Conservation (phyloP, 2,113 vertebrate genomes). For the Nycticryphes semicollaris region DNA sequence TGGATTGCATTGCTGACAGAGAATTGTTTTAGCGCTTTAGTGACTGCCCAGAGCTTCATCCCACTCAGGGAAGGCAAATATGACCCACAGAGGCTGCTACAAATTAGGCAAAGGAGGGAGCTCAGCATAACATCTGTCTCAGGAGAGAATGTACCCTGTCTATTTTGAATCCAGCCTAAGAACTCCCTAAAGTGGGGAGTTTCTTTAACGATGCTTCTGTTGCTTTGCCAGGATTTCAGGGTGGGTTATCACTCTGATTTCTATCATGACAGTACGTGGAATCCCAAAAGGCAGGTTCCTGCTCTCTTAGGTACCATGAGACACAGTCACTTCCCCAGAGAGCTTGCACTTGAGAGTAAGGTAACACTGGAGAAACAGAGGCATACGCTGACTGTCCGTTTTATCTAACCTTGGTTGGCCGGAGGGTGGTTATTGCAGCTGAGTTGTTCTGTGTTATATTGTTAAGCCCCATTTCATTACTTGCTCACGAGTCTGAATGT, state of each 20-base stretch:
- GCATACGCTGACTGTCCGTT: neutral
- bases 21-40: neutral
- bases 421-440: neutral
- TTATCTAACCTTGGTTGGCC: neutral
- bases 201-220: neutral
- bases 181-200: neutral
- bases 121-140: neutral
- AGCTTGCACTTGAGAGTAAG: neutral
- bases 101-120: neutral
- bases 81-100: neutral
- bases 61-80: neutral
- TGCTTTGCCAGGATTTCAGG: neutral
- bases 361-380: neutral
- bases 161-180: neutral
- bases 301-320: neutral
- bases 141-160: neutral
- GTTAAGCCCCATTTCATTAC: neutral
- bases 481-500: neutral
- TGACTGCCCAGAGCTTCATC: neutral
- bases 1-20: neutral
- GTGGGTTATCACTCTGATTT: neutral
- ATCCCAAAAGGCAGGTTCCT: neutral
- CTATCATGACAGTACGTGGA: neutral
- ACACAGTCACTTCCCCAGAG: neutral
- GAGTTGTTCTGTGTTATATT: rapidly evolving